Conservation (phyloP, 2,113 vertebrate genomes). For the Dicentrarchus labrax region DNA sequence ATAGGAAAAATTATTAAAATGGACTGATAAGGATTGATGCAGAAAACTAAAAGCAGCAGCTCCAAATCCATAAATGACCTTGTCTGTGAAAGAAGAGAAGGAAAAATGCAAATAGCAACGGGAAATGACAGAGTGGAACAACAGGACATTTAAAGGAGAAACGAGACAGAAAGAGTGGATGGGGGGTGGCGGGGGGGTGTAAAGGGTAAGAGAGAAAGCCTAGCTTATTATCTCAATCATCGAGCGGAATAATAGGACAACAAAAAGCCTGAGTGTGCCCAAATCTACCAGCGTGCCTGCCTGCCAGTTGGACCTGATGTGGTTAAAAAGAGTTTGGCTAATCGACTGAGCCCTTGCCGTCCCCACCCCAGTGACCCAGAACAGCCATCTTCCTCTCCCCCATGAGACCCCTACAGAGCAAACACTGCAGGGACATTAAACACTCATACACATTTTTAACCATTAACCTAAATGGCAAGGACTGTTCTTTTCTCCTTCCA, state of each 20-base stretch:
- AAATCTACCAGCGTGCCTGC: slow-evolving; percentile 49
- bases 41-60: slow-evolving; percentile 18
- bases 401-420: slow-evolving; percentile 78
- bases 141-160: slow-evolving; percentile 82
- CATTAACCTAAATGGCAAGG: slow-evolving; percentile 81
- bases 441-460: slow-evolving; percentile 83
- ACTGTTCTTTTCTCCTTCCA: slow-evolving; percentile 77
- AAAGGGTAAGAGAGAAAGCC: slow-evolving; percentile 74
- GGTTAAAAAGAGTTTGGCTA: slow-evolving; percentile 80
- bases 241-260: slow-evolving; percentile 87
- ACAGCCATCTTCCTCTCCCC: slow-evolving; percentile 77
- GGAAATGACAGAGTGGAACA: slow-evolving; percentile 69
- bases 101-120: slow-evolving; percentile 67
- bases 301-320: slow-evolving; percentile 61
- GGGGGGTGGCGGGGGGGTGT: slow-evolving; percentile 10
- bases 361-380: slow-evolving; percentile 83
- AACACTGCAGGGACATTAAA: slow-evolving; percentile 84
- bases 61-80: slow-evolving; percentile 63
- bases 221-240: slow-evolving; percentile 86
- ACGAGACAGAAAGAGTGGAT: slow-evolving; percentile 64
- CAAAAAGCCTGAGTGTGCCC: slow-evolving; percentile 80
- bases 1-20: background rate
- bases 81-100: slow-evolving; percentile 55
- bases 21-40: background rate
- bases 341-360: slow-evolving; percentile 80